phyloP scores from a whole-genome alignment of 1,140 invertebrate genomes.

The Solenopsis invicta region DNA sequence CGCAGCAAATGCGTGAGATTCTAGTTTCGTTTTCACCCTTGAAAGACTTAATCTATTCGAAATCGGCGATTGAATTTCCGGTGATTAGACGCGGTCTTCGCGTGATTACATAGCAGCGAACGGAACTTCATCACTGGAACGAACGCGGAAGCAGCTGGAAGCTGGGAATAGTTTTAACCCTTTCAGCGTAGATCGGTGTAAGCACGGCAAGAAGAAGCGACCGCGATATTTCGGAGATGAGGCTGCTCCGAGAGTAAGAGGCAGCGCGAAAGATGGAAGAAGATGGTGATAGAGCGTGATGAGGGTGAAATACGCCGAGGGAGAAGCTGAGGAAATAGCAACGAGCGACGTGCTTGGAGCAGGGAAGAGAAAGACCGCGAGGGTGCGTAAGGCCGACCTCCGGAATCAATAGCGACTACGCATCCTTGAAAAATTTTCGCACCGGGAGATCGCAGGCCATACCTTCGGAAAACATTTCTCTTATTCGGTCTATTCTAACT shows the following conservation, averaged over 20 bases:
- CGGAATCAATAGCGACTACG: slow-evolving; percentile 83
- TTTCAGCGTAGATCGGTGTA: slow-evolving; percentile 61
- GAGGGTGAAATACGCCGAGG: slow-evolving; percentile 36
- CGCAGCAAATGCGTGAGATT: background rate
- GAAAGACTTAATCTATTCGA: background rate
- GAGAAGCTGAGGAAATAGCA: slow-evolving; percentile 51
- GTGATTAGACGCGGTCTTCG: slow-evolving; percentile 29
- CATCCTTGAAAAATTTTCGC: slow-evolving; percentile 82
- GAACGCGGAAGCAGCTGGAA: slow-evolving; percentile 57
- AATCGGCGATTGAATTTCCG: slow-evolving; percentile 46
- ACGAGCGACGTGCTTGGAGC: slow-evolving; percentile 8
- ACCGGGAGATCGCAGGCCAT: slow-evolving; percentile 69
- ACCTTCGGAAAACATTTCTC: background rate
- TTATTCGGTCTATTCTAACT: background rate
- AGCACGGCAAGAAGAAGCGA: slow-evolving; percentile 65
- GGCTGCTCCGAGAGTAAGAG: slow-evolving; percentile 55
- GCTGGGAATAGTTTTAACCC: slow-evolving; percentile 67
- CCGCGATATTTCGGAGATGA: slow-evolving; percentile 69
- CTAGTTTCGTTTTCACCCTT: background rate
- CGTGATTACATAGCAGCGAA: slow-evolving; percentile 48
- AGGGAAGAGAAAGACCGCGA: slow-evolving; percentile 59
- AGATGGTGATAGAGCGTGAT: slow-evolving; percentile 58
- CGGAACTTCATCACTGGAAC: slow-evolving; percentile 65
- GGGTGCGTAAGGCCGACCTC: slow-evolving; percentile 77
- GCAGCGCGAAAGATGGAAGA: slow-evolving; percentile 53